These are phyloP conservation scores for Pseudomyrmex concolor DNA, from an alignment of 1,140 invertebrate genomes.

Conservation along the genomic window DNA sequence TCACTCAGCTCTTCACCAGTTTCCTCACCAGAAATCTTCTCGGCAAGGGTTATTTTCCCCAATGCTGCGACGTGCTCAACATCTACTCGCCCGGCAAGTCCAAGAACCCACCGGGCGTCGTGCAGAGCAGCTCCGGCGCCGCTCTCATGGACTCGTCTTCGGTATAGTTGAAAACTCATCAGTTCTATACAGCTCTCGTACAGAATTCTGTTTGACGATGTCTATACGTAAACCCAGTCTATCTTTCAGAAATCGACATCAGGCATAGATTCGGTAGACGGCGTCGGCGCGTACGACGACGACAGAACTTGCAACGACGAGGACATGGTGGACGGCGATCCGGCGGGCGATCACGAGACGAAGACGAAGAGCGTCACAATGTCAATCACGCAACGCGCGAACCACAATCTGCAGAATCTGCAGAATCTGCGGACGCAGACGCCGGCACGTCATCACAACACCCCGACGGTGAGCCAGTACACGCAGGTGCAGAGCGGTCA, in stretches of 20 bases:
- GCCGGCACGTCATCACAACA: slow-evolving; percentile 27
- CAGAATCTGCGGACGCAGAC: slow-evolving; percentile 77
- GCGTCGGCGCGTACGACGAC: slow-evolving; percentile 65
- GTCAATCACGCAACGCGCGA: slow-evolving; percentile 71
- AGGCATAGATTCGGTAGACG: slow-evolving; percentile 66
- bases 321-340: slow-evolving; percentile 30
- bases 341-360: slow-evolving; percentile 2
- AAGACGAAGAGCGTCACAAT: slow-evolving; percentile 40
- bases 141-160: slow-evolving; percentile 81
- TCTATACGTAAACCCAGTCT: no score
- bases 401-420: slow-evolving; percentile 80
- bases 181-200: no score
- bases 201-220: not conserved
- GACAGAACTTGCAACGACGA: slow-evolving; percentile 64
- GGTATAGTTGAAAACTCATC: slow-evolving; percentile 30
- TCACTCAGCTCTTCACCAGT: slow-evolving; percentile 86
- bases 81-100: slow-evolving; percentile 82
- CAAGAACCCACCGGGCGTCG: slow-evolving; percentile 79
- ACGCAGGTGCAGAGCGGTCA: slow-evolving; percentile 73
- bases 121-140: slow-evolving; percentile 82
- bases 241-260: slow-evolving; percentile 68
- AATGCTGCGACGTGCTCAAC: slow-evolving; percentile 81
- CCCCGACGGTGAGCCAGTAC: slow-evolving; percentile 60
- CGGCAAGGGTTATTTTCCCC: slow-evolving; percentile 85
- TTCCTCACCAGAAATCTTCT: slow-evolving; percentile 86